These are phyloP conservation scores for Podargus strigoides DNA, from an alignment of 2,797 vertebrate species.

Conservation along the genomic window DNA sequence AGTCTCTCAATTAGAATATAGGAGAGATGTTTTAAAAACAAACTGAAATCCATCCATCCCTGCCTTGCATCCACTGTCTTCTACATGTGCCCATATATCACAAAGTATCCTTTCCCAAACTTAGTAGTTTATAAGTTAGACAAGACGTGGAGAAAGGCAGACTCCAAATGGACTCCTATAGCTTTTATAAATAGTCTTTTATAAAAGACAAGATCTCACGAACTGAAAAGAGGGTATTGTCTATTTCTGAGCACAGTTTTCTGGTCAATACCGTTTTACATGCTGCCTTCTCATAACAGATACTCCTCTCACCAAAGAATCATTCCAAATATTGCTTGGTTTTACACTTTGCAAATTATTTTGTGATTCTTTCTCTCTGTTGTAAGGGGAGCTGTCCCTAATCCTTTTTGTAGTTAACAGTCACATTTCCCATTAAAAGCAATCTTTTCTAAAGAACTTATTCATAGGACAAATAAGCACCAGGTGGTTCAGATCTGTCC, in stretches of 20 bases:
- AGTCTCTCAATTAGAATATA: not conserved
- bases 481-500: not conserved
- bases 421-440: not conserved
- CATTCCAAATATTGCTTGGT: not conserved
- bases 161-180: not conserved
- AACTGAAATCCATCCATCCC: not conserved
- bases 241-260: not conserved
- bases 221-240: not conserved
- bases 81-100: not conserved
- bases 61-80: not conserved
- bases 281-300: not conserved
- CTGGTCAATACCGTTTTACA: not conserved
- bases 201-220: not conserved
- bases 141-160: not conserved
- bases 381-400: not conserved
- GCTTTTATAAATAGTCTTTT: not conserved
- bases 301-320: not conserved
- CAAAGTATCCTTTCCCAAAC: not conserved
- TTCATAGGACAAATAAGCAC: not conserved
- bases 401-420: not conserved
- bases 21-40: not conserved
- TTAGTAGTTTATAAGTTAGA: not conserved
- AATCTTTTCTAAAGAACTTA: not conserved
- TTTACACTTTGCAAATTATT: not conserved
- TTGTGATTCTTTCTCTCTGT: not conserved